phyloP scores from a whole-genome alignment of 2,113 vertebrate genomes.

The Phoenicopterus ruber region DNA sequence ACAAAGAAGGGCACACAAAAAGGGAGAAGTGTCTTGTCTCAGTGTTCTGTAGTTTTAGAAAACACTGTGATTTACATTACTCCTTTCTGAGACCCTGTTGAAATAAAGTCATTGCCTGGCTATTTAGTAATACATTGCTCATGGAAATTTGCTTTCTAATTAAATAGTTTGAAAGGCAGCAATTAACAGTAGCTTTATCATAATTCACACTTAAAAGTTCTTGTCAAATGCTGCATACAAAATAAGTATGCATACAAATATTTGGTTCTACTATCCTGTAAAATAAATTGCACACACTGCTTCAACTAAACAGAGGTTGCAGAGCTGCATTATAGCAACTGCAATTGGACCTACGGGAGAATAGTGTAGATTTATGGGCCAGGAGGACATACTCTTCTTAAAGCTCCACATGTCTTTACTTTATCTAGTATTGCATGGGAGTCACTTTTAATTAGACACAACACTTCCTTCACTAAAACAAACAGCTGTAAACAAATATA shows the following conservation, averaged over 20 bases:
- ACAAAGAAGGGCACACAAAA: not conserved
- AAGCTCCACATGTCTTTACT: not conserved
- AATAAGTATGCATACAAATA: not conserved
- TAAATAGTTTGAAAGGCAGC: not conserved
- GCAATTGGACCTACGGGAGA: not conserved
- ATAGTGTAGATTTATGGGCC: not conserved
- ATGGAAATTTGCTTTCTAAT: not conserved
- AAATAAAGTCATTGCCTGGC: not conserved
- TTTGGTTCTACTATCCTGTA: not conserved
- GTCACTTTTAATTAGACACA: not conserved
- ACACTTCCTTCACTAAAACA: not conserved
- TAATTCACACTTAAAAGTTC: not conserved
- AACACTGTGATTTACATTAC: not conserved
- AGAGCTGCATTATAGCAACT: not conserved
- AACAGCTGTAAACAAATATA: not conserved
- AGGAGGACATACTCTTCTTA: not conserved
- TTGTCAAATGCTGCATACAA: not conserved
- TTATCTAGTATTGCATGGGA: not conserved
- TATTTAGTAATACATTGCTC: not conserved
- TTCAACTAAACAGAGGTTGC: not conserved
- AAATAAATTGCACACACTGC: not conserved
- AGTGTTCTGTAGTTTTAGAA: not conserved
- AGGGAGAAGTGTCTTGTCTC: not conserved
- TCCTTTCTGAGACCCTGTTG: not conserved
- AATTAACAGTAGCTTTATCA: not conserved